Evolutionary conservation across 2,113 vertebrate species (phyloP).

Genomic region (Aythya baeri): DNA sequence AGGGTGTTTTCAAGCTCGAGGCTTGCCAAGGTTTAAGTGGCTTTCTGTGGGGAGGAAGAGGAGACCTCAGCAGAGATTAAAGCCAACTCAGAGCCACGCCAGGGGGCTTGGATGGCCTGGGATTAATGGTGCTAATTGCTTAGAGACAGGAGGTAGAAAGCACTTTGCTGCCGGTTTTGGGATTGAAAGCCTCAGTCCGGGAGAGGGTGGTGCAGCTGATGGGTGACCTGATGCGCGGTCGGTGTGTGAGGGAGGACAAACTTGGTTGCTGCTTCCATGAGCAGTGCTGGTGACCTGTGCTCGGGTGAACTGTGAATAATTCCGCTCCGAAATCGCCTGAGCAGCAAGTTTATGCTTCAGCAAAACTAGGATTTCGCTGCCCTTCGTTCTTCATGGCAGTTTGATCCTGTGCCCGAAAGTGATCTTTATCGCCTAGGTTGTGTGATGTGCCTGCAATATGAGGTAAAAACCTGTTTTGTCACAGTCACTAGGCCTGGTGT

Average conservation of each 20-base stretch:
- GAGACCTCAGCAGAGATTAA: constrained; percentile 56
- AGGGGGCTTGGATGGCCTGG: constrained; percentile 15
- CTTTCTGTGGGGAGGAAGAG: constrained; percentile 18
- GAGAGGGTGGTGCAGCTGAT: not conserved
- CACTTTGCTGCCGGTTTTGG: constrained; percentile 10
- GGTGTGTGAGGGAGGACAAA: not conserved
- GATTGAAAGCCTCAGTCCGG: not conserved
- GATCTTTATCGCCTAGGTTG: not conserved
- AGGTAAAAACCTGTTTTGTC: not conserved
- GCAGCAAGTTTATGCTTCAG: not conserved
- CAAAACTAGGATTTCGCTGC: not conserved
- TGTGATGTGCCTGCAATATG: not conserved
- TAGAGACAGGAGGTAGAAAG: constrained; percentile 30
- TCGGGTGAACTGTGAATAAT: constrained; percentile 43
- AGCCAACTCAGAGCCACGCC: constrained; percentile 31
- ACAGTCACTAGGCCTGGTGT: not conserved
- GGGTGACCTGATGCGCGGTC: not conserved
- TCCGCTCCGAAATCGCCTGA: not conserved
- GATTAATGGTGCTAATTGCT: constrained; percentile 68
- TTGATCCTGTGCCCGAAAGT: not conserved
- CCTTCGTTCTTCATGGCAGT: not conserved
- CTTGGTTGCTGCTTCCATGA: not conserved
- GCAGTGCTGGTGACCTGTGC: not conserved
- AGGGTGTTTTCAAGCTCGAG: not conserved
- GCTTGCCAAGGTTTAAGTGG: constrained; percentile 35